Conservation (phyloP, 1,140 invertebrate genomes). For the Thaumatotibia leucotreta region DNA sequence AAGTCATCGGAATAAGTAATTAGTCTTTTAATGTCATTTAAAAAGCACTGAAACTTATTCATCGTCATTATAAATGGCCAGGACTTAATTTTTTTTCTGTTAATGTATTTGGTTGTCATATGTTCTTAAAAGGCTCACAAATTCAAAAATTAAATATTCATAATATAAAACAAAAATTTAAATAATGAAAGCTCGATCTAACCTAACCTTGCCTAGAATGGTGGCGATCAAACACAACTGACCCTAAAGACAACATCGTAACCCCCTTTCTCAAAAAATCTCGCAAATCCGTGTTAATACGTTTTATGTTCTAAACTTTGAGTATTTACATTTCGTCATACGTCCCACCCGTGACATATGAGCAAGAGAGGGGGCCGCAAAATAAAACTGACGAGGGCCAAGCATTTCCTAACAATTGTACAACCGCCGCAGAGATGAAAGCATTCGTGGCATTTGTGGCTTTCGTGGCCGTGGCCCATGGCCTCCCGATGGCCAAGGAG, state of each 20-base stretch:
- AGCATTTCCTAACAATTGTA: slow-evolving; percentile 57
- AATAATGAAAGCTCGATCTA: neutral
- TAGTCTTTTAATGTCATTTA: neutral
- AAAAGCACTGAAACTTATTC: neutral
- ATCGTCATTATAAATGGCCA: too few relatives aligned
- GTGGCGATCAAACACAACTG: slow-evolving; percentile 6
- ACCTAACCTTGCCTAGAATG: neutral
- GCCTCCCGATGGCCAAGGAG: slow-evolving; percentile 52
- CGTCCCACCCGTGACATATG: slow-evolving; percentile 53
- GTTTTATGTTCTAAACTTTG: slow-evolving; percentile 11
- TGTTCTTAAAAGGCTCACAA: too few relatives aligned
- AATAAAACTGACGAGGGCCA: slow-evolving; percentile 59
- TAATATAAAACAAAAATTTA: too few relatives aligned
- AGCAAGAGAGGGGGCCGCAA: slow-evolving; percentile 45
- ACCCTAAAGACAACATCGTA: slow-evolving; percentile 11
- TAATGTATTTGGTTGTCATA: neutral
- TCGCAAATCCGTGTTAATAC: slow-evolving; percentile 13
- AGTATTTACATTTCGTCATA: slow-evolving; percentile 47
- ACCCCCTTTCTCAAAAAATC: slow-evolving; percentile 12
- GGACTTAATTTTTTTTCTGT: too few relatives aligned
- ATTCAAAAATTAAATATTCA: neutral
- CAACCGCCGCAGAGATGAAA: slow-evolving; percentile 59
- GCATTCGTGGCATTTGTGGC: slow-evolving; percentile 40
- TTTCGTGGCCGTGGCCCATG: slow-evolving; percentile 38
- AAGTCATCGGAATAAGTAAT: neutral